Conservation (phyloP, 2,888 invertebrate genomes). For the Nomada lathburiana region DNA sequence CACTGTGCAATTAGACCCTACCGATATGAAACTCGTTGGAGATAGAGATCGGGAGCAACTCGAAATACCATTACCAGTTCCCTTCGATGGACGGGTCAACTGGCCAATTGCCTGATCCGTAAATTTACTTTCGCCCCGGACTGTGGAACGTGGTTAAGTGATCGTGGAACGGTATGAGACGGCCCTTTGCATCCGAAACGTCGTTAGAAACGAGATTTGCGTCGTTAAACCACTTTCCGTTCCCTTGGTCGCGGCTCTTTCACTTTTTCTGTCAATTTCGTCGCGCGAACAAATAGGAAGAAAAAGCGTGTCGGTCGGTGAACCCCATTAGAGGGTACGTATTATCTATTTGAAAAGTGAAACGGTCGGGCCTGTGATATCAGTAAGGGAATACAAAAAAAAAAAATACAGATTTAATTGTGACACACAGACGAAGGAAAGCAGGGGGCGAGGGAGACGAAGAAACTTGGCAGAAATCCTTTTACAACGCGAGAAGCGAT, state of each 20-base stretch:
- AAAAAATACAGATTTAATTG: neutral
- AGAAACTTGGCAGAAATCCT: conserved; percentile 19
- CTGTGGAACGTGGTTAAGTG: conserved; percentile 52
- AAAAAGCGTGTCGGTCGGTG: conserved; percentile 41
- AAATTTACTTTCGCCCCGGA: conserved; percentile 39
- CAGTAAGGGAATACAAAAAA: neutral
- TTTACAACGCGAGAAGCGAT: conserved; percentile 38
- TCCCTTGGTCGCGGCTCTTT: neutral
- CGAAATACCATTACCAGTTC: neutral
- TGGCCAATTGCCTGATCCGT: conserved; percentile 38
- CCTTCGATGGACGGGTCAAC: conserved; percentile 3
- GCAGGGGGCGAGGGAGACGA: no score
- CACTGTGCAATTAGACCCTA: conserved; percentile 24
- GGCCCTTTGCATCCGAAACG: conserved; percentile 52
- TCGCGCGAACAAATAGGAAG: conserved; percentile 59
- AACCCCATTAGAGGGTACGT: conserved; percentile 5
- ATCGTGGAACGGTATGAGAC: conserved; percentile 42
- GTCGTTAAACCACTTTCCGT: conserved; percentile 54
- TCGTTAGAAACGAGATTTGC: conserved; percentile 66
- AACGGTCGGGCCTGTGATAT: neutral
- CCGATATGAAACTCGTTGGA: conserved; percentile 43
- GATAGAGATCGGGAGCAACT: conserved; percentile 1
- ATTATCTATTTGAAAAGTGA: conserved; percentile 4
- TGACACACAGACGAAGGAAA: no score
- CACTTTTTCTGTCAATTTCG: conserved; percentile 41